phyloP scores from a whole-genome alignment of 2,113 vertebrate species.

The Petaurus breviceps region DNA sequence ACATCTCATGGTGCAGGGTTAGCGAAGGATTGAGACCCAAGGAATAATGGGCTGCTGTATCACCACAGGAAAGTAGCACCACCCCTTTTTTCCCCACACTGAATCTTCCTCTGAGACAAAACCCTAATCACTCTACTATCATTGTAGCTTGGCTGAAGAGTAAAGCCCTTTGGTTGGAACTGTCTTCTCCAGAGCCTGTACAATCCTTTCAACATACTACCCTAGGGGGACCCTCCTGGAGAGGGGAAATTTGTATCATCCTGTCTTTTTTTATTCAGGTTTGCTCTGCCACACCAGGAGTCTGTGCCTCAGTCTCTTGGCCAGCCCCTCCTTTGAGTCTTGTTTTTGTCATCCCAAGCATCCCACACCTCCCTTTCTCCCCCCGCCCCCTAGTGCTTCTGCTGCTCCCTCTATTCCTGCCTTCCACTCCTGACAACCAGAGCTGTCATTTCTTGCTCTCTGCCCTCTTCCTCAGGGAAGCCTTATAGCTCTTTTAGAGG shows the following conservation, averaged over 20 bases:
- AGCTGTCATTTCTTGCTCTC: not conserved
- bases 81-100: not conserved
- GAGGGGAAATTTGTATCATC: not conserved
- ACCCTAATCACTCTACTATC: not conserved
- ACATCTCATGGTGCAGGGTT: not conserved
- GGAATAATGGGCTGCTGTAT: not conserved
- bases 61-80: not conserved
- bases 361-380: not conserved
- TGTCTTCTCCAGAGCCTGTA: not conserved
- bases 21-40: not conserved
- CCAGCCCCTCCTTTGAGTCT: not conserved
- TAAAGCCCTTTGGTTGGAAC: not conserved
- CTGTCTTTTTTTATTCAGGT: not conserved
- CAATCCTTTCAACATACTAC: not conserved
- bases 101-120: not conserved
- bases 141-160: not conserved
- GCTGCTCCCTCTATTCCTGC: not conserved
- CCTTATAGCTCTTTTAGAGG: not conserved
- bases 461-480: not conserved
- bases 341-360: not conserved
- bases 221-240: not conserved
- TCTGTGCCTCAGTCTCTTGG: not conserved
- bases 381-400: not conserved
- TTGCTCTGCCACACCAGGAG: not conserved
- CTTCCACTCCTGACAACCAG: not conserved